Evolutionary conservation across 1,140 invertebrate species (phyloP).

Genomic region (Lethocerus indicus): DNA sequence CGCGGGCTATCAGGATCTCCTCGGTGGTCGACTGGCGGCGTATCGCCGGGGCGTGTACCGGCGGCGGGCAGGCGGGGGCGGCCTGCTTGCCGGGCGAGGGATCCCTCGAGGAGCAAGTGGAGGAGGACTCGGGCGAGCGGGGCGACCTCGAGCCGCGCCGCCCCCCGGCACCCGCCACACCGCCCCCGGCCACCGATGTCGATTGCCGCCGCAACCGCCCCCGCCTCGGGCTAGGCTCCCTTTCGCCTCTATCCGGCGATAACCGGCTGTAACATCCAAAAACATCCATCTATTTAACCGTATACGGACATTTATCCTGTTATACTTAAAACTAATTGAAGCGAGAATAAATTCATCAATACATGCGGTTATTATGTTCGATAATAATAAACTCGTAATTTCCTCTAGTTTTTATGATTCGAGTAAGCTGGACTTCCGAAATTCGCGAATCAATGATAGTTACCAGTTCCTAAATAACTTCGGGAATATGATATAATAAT

Average conservation of each 20-base stretch:
- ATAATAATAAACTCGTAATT: too few relatives aligned
- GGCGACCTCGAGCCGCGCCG: slow-evolving; percentile 26
- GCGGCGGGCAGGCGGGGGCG: slow-evolving; percentile 20
- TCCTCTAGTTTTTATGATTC: too few relatives aligned
- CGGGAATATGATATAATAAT: too few relatives aligned
- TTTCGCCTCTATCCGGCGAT: slow-evolving; percentile 53
- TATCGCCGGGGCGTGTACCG: slow-evolving; percentile 46
- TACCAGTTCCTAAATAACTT: too few relatives aligned
- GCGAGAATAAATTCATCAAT: too few relatives aligned
- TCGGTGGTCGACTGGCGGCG: slow-evolving; percentile 77
- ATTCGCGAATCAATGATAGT: too few relatives aligned
- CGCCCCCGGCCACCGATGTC: slow-evolving; percentile 38
- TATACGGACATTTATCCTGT: too few relatives aligned
- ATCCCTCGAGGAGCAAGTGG: slow-evolving; percentile 49
- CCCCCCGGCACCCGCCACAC: slow-evolving; percentile 41
- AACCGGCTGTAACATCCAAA: too few relatives aligned
- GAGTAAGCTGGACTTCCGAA: too few relatives aligned
- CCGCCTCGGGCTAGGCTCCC: slow-evolving; percentile 61
- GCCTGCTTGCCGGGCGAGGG: slow-evolving; percentile 24
- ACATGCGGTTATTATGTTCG: too few relatives aligned
- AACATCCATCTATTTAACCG: too few relatives aligned
- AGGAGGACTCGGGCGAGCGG: slow-evolving; percentile 49
- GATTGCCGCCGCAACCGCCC: slow-evolving; percentile 41
- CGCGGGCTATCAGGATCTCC: slow-evolving; percentile 76
- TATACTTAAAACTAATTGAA: too few relatives aligned